Evolutionary conservation across 2,888 invertebrate genomes (phyloP).

Genomic region (Eilema sororculum): DNA sequence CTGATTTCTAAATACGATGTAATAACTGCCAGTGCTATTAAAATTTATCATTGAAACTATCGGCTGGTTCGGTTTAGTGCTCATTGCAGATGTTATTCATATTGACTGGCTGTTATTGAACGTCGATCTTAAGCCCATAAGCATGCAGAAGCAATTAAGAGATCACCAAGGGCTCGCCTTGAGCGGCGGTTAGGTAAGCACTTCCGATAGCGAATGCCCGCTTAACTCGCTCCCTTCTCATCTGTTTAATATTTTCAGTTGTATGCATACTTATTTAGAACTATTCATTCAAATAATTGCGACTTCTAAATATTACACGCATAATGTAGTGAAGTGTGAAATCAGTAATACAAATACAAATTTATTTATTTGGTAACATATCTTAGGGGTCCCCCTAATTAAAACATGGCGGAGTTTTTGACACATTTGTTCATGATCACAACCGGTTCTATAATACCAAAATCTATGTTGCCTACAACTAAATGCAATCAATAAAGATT

Average conservation of each 20-base stretch:
- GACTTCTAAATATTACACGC: slow-evolving; percentile 26
- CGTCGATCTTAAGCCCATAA: slow-evolving; percentile 52
- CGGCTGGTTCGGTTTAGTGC: slow-evolving; percentile 31
- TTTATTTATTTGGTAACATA: background rate
- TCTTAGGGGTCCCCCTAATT: background rate
- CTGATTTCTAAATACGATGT: slow-evolving; percentile 30
- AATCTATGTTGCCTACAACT: background rate
- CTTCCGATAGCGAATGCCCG: slow-evolving; percentile 51
- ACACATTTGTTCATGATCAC: background rate
- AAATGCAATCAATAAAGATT: background rate
- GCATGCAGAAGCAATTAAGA: slow-evolving; percentile 54
- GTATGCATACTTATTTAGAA: slow-evolving; percentile 54
- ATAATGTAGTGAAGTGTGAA: background rate
- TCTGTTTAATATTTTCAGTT: slow-evolving; percentile 57
- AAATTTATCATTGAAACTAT: slow-evolving; percentile 31
- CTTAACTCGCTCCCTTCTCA: slow-evolving; percentile 46
- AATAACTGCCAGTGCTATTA: slow-evolving; percentile 41
- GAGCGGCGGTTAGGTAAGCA: slow-evolving; percentile 67
- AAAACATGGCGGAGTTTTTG: background rate
- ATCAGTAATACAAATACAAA: background rate
- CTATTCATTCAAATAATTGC: slow-evolving; percentile 53
- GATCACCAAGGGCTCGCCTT: slow-evolving; percentile 63
- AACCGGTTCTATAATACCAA: slow-evolving; percentile 2
- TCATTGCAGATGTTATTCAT: slow-evolving; percentile 37
- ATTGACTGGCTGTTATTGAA: slow-evolving; percentile 41